phyloP scores from a whole-genome alignment of 2,797 vertebrate species.

The Cirrhinus molitorella region DNA sequence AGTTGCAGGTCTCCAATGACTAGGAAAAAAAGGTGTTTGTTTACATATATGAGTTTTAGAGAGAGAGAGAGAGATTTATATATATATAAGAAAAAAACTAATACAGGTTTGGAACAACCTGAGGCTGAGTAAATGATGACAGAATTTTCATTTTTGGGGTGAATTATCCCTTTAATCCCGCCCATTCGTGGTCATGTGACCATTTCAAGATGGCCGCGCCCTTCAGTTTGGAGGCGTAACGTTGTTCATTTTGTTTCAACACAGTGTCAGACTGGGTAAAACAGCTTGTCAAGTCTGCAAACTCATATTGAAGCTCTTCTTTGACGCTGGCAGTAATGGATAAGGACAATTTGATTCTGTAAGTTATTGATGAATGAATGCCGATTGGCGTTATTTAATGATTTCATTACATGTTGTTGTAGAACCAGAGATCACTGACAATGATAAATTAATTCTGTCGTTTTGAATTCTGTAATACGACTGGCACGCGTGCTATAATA shows the following conservation, averaged over 20 bases:
- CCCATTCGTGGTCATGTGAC: constrained; percentile 67
- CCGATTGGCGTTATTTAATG: neutral
- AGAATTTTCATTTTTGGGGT: neutral
- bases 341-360: constrained; percentile 75
- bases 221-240: constrained; percentile 2
- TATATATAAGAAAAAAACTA: neutral
- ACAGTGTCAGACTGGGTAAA: neutral
- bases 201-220: constrained; percentile 73
- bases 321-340: constrained; percentile 68
- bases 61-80: too few relatives aligned
- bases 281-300: neutral
- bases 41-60: too few relatives aligned
- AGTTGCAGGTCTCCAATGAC: too few relatives aligned
- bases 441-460: neutral
- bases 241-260: neutral
- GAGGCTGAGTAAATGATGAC: neutral
- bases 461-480: neutral
- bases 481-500: neutral
- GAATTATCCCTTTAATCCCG: neutral
- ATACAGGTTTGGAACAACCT: neutral
- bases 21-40: too few relatives aligned
- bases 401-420: neutral
- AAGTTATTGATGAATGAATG: constrained; percentile 59
- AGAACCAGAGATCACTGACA: too few relatives aligned
- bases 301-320: neutral